Evolutionary conservation across 2,797 vertebrate species (phyloP).

Genomic region (Mionectes olivaceus): DNA sequence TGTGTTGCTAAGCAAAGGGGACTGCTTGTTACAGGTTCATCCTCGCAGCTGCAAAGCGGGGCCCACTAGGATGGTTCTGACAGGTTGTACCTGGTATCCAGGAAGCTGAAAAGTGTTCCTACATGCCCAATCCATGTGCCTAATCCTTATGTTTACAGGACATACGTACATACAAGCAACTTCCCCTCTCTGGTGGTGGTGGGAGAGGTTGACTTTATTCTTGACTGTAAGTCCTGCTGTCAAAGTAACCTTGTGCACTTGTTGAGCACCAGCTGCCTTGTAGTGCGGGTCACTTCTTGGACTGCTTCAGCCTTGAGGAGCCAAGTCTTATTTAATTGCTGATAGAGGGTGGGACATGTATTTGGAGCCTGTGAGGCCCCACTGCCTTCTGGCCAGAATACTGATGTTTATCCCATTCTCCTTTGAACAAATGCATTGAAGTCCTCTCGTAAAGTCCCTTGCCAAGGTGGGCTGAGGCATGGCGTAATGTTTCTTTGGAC

Average conservation of each 20-base stretch:
- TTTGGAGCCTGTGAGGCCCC: neutral
- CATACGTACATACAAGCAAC: neutral
- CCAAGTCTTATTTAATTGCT: neutral
- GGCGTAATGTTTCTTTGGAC: neutral
- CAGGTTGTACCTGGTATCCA: neutral
- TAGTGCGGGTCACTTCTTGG: neutral
- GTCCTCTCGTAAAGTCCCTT: neutral
- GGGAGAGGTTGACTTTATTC: neutral
- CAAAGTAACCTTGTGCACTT: neutral
- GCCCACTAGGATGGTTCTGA: neutral
- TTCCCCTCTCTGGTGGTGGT: neutral
- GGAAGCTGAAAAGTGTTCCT: neutral
- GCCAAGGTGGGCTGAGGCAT: conserved; percentile 2
- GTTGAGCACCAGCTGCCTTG: neutral
- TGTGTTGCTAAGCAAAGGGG: neutral
- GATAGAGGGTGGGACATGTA: neutral
- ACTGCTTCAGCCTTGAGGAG: neutral
- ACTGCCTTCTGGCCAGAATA: neutral
- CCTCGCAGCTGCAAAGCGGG: neutral
- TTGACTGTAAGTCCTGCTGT: neutral
- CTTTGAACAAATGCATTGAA: neutral
- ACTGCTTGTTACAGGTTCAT: neutral
- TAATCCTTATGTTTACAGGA: neutral
- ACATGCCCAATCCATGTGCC: fast-evolving
- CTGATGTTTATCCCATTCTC: neutral